phyloP scores from a whole-genome alignment of 1,140 invertebrate species.

The Scylla paramamosain region DNA sequence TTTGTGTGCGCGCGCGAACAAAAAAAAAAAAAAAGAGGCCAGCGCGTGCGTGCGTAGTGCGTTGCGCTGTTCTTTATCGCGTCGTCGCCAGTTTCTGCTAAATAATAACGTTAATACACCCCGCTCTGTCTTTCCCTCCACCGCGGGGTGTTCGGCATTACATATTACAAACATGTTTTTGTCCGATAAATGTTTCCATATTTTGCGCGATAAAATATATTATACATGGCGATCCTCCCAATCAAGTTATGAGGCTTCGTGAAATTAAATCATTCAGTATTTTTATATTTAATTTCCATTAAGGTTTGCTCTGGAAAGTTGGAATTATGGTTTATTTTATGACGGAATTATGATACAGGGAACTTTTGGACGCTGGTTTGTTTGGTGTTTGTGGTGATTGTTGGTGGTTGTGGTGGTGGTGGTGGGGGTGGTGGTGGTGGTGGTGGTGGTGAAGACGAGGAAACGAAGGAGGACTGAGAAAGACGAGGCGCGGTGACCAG shows the following conservation, averaged over 20 bases:
- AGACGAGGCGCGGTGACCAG: neutral
- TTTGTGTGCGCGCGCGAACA: neutral
- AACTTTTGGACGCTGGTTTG: neutral
- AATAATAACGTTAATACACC: slow-evolving; percentile 4
- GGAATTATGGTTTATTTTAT: neutral
- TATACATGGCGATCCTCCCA: slow-evolving; percentile 18
- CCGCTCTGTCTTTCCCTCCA: slow-evolving; percentile 17
- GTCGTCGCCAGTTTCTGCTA: neutral
- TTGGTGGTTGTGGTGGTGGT: too few relatives aligned
- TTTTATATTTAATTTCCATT: slow-evolving; percentile 25
- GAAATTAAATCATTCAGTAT: slow-evolving; percentile 16
- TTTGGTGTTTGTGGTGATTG: neutral
- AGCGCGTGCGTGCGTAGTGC: neutral
- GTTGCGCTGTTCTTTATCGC: neutral
- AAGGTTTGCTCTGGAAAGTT: slow-evolving; percentile 22
- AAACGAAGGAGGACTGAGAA: neutral
- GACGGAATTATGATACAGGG: neutral
- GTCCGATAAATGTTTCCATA: slow-evolving; percentile 22
- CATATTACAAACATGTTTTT: slow-evolving; percentile 24
- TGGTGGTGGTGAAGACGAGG: neutral
- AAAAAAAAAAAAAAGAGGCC: neutral
- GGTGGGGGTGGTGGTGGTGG: neutral
- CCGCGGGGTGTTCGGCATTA: neutral
- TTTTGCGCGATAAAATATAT: slow-evolving; percentile 24
- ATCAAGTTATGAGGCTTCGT: slow-evolving; percentile 14